Base-by-base conservation (phyloP, 1,140 invertebrate genomes). In the Neodiprion fabricii region DNA sequence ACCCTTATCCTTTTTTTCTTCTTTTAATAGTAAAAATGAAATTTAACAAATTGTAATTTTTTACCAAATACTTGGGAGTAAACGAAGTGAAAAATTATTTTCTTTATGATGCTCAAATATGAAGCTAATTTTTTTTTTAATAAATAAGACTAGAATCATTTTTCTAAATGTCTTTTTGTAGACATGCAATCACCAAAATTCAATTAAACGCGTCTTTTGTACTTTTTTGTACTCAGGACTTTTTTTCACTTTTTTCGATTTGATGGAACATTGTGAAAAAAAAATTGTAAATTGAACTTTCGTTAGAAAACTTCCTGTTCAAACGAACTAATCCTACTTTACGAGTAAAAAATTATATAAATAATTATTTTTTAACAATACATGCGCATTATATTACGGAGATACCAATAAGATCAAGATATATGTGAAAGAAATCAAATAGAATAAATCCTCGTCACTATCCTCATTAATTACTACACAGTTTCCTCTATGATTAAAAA, bases 171-270 rank as follows among this genome's bases (percentile, higher is more conserved):
- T 74, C 74, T 72, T 75, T 71, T 53, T 66, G 48, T 23, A 72
- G 67, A 67, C 67, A 47, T 70, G 53, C 61, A 72, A 8, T 75
- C 67, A 75, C 67, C 40, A 69, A 75, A 75, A 66, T 72, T 71
- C 12, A 49, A 69, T 68, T 71, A 40, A 61, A 74, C 53, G 65
- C 48, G 67, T 74, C 73, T 74, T 61, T 71, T 71, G 61, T 75
- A 72, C 74, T 65, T 70, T 47, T 75, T 28, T 72, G 66, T 67
- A 67, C 28, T 65, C 61, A 3, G 61, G 61, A 65, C 1, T 65
- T 65, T 65, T 65, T 65, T 65, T 65, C 61, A 65, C 1, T 65
- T 65, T 7, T 65, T 65, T 65, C 61, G 61, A 65, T 4, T 65
- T 65, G 61, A 7, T 65, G 61, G 12, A 65, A 65, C 61, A 65